A percentile compares a stretch with the other conserved stretches of the same genome.
Evolutionary conservation across 2,888 invertebrate species (phyloP).

Genomic region (Drosophila nr. medialis): DNA sequence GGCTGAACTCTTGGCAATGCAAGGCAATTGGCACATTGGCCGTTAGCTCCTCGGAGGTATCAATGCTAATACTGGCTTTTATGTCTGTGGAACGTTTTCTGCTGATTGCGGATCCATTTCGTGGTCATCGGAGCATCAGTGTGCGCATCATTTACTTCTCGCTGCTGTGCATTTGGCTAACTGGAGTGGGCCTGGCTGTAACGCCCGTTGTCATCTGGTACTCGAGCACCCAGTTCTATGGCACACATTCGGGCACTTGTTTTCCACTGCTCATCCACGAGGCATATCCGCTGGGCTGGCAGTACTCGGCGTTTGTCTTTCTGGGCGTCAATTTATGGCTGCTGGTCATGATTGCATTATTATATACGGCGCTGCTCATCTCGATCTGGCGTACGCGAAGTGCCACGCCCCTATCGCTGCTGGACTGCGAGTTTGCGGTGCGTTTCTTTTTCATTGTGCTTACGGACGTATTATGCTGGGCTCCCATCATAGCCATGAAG

Average conservation of each 20-base stretch:
- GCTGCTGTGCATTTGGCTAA: conserved; percentile 87
- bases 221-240: conserved; percentile 88
- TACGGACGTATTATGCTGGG: conserved; percentile 90
- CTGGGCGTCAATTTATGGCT: conserved; percentile 88
- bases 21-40: conserved; percentile 87
- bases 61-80: conserved; percentile 88
- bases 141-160: conserved; percentile 86
- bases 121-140: conserved; percentile 86
- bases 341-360: conserved; percentile 86
- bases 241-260: conserved; percentile 88
- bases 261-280: conserved; percentile 90
- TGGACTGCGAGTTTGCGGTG: conserved; percentile 88
- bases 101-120: conserved; percentile 87
- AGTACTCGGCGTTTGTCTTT: conserved; percentile 90
- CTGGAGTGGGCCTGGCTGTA: conserved; percentile 87
- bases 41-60: conserved; percentile 89
- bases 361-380: conserved; percentile 87
- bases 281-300: conserved; percentile 88
- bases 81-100: conserved; percentile 90
- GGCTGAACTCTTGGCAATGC: conserved; percentile 89
- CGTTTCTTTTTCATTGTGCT: conserved; percentile 89
- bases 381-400: conserved; percentile 88
- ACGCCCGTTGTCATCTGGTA: conserved; percentile 88
- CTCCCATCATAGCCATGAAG: conserved; percentile 88
- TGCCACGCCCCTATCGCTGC: conserved; percentile 86